phyloP scores from a whole-genome alignment of 92 coral and sea anemone genomes.

The Scolanthus callimorphus region DNA sequence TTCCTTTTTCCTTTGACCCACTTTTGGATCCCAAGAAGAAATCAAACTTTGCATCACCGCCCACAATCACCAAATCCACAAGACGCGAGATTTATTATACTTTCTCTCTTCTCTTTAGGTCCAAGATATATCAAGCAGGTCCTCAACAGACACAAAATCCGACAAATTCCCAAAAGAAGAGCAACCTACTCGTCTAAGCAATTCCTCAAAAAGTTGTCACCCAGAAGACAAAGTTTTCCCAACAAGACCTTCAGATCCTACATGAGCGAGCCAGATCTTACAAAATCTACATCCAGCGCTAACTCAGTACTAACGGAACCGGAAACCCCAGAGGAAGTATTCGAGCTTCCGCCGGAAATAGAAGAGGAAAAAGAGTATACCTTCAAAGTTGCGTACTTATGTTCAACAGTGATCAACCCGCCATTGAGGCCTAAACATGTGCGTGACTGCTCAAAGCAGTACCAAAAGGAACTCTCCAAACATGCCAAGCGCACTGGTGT shows the following conservation, averaged over 20 bases:
- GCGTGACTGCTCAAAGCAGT: slow-evolving; percentile 88
- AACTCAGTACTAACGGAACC: slow-evolving; percentile 5
- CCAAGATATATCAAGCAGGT: not conserved
- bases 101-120: not conserved
- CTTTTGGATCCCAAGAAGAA: no score
- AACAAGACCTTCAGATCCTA: slow-evolving; percentile 25
- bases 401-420: slow-evolving; percentile 90
- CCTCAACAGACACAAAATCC: not conserved
- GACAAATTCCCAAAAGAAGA: not conserved
- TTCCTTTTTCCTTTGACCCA: no score
- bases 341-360: slow-evolving; percentile 43
- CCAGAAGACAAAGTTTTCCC: slow-evolving; percentile 2
- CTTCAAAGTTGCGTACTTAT: slow-evolving; percentile 69
- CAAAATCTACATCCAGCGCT: slow-evolving; percentile 6
- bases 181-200: not conserved
- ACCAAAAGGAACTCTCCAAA: slow-evolving; percentile 67
- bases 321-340: slow-evolving; percentile 10
- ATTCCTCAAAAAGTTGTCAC: slow-evolving; percentile 23
- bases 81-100: no score
- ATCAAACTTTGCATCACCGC: no score
- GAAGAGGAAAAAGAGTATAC: slow-evolving; percentile 60
- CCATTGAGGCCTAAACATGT: slow-evolving; percentile 90
- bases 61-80: no score
- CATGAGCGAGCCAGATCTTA: slow-evolving; percentile 27
- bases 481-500: slow-evolving; percentile 57